Evolutionary conservation across 1,140 invertebrate genomes (phyloP), one percentile per base, ranked within the genome.

Genomic region (Zaprionus lachaisei): DNA sequence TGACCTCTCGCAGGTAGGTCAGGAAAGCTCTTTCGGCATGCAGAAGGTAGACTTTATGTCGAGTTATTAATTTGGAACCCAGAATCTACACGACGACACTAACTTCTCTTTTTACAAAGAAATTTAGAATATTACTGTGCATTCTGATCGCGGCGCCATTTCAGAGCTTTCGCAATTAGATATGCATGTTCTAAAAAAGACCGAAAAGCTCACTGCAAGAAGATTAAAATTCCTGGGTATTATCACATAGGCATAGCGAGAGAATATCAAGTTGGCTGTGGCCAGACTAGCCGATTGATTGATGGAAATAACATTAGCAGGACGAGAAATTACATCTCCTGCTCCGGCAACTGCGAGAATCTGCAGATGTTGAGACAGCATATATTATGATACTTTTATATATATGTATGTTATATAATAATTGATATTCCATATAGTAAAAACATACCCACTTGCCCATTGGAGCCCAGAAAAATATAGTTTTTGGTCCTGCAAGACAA

Each of bases 391-490:
- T 9, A 6, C 4, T 26, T 26, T 26, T 5, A 28, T 28, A 28
- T 6, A 28, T 20, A 20, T 20, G 0, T 0, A 26, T 26, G 2
- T 22, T 0, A 34, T 11, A 34, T 34, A 11, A 31, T 31, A 31
- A 3, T 31, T 31, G 9, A 31, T 31, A 11, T 31, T 31, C 9
- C 9, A 34, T 9, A 7, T n/a, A 12, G 9, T 14, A 11, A 9
- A 4, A 2, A 57, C 68, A 60, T 55, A 82, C 83, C 83, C 83
- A 85, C 41, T 85, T 85, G n/a, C 79, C 78, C 0, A 76, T 1
- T 4, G 83, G 83, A 1, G 62, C 83, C 83, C 83, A 85, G 28
- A 85, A 85, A 44, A 85, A 85, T 7, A 85, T 79, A 0, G 82
- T 85, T 12, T 63, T 68, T 1, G 82, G 82, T 4, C 82, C 82